Evolutionary conservation across 2,888 invertebrate species (phyloP), one percentile per base, ranked within the genome.

Genomic region (Adelphocoris suturalis): DNA sequence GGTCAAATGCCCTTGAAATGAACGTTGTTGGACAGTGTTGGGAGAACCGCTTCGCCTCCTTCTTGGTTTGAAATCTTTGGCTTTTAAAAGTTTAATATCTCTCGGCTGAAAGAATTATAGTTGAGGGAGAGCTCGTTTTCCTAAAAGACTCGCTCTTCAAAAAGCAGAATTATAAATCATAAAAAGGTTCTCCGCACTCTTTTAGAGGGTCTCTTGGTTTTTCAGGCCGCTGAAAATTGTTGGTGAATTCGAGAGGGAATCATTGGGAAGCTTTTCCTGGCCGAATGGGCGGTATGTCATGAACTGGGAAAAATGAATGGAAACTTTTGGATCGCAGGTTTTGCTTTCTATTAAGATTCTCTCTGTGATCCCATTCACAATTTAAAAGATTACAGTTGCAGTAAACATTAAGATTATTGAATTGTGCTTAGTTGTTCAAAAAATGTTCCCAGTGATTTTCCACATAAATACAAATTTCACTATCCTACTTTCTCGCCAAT

Each of bases 1-100:
- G 19, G 61, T 61, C 61, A 61, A 9, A 19, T 9, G 61, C 9
- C 61, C 61, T 61, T 61, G 61, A 61, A 61, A 19, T 61, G 19
- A 61, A 19, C 19, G 61, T 19, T 61, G 61, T 61, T 61, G 61
- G 61, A 61, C 61, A 61, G 61, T 37, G 37, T 61, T 61, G 61
- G n/a, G 19, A 9, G 61, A 3, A 61, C 61, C 61, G 61, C 61
- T n/a, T 61, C 61, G 11, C 61, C 61, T 9, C n/a, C 61, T 61
- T 61, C 61, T 37, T 37, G 37, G 61, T 61, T 61, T 19, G 61
- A 61, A 61, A 61, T 61, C 61, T 14, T 81, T 81, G 81, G 81
- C 81, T 81, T 81, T 81, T 81, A 81, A 81, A 81, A 81, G 81
- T 81, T 81, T 81, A 81, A 81, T 81, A 81, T 81, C 48, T n/a